Evolutionary conservation across 2,797 vertebrate genomes (phyloP).

Genomic region (Momotus momota): DNA sequence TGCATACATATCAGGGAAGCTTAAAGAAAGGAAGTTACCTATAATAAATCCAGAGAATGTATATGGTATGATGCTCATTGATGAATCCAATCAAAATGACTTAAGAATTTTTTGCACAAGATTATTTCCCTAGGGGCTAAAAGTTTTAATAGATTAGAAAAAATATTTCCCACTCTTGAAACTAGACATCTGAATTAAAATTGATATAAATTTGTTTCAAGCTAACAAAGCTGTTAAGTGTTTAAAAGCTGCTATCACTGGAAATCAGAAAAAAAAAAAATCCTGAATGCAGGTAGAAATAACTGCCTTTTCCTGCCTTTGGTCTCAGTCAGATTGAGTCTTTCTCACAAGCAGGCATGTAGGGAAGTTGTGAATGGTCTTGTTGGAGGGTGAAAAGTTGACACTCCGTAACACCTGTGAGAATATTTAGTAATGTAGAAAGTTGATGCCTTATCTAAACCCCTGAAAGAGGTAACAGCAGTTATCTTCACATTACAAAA

Average conservation of each 20-base stretch:
- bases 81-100: background rate
- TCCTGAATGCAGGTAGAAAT: background rate
- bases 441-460: background rate
- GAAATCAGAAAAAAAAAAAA: background rate
- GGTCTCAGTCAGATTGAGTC: background rate
- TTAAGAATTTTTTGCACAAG: background rate
- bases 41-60: background rate
- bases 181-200: background rate
- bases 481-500: background rate
- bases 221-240: background rate
- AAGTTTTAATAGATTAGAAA: background rate
- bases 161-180: background rate
- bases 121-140: background rate
- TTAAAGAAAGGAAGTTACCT: background rate
- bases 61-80: background rate
- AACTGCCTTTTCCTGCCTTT: background rate
- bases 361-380: background rate
- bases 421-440: background rate
- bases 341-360: background rate
- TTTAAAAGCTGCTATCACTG: constrained; percentile 17
- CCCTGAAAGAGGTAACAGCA: background rate
- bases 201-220: background rate
- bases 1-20: constrained; percentile 13
- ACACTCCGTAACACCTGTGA: background rate
- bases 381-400: background rate